Base-by-base conservation (phyloP, 1,140 invertebrate species). In the Drosophila suzukii region DNA sequence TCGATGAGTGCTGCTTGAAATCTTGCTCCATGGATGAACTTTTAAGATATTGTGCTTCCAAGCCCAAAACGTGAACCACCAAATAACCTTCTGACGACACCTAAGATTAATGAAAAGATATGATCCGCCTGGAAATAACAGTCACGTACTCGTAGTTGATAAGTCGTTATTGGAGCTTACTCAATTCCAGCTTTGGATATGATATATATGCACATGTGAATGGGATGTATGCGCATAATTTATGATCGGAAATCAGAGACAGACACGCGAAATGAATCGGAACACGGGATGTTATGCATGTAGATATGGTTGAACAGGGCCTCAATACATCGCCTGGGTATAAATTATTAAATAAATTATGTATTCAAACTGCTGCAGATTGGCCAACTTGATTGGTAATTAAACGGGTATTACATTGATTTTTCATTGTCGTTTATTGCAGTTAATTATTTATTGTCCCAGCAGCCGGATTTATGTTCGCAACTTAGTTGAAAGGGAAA, bases 331-430 rank as follows among this genome's bases (percentile, higher is more conserved):
- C 32, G 46, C 34, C 44, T 60, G 54, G 51, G 43, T 71, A 71
- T 70, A 57, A 71, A 73, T 61, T 74, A 62, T 55, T 41, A 62
- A 68, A 68, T 76, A 76, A 76, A 76, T 76, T 68, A 76, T 76
- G 55, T 55, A 76, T 60, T 75, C 73, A 53, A 68, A 68, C 39
- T 49, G 62, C 74, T 68, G 74, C 73, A 60, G 54, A 60, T 75
- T 63, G 60, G 43, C 51, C 30, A 62, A 62, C 41, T 51, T 72
- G 44, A 54, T 73, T 63, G 68, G 41, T 62, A 75, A 72, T 72
- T 61, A 62, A 61, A 73, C 50, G 49, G 13, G 44, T 20, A 65
- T 56, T 39, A 65, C 70, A 61, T 46, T 73, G 43, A 41, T 72
- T 73, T 71, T 67, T 71, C 43, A 68, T 54, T 68, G 41, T 36